phyloP scores from a whole-genome alignment of 1,140 invertebrate genomes.

The Heliconius hewitsoni region DNA sequence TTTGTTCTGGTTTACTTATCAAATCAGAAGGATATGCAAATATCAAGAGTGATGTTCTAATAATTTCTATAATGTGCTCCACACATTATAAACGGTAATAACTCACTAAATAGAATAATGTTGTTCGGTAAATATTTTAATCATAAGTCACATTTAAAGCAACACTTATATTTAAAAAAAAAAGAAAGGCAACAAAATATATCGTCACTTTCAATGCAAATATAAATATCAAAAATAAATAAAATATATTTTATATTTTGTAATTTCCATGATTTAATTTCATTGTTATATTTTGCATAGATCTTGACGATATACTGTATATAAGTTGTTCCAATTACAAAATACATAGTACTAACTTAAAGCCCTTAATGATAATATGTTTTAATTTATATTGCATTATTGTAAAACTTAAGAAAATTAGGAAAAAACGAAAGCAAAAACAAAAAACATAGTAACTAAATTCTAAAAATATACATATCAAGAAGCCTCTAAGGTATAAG shows the following conservation, averaged over 20 bases:
- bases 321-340: background rate
- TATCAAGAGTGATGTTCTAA: too few species aligned
- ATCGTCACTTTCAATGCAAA: background rate
- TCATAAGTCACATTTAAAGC: background rate
- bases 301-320: background rate
- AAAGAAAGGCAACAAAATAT: background rate
- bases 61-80: too few species aligned
- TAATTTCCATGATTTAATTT: background rate
- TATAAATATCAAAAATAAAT: background rate
- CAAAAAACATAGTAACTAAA: background rate
- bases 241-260: background rate
- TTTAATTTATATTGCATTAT: conserved; percentile 7
- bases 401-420: background rate
- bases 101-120: background rate
- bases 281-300: background rate
- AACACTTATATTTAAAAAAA: background rate
- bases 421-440: background rate
- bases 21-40: background rate
- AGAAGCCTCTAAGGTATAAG: background rate
- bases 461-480: background rate
- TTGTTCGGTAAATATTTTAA: background rate
- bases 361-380: background rate
- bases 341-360: background rate
- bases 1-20: background rate
- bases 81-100: background rate